Percentiles rank a stretch among this genome's conserved stretches.
These are phyloP conservation scores for Lutjanus argentimaculatus DNA, from an alignment of 2,797 vertebrate genomes.

Conservation along the genomic window DNA sequence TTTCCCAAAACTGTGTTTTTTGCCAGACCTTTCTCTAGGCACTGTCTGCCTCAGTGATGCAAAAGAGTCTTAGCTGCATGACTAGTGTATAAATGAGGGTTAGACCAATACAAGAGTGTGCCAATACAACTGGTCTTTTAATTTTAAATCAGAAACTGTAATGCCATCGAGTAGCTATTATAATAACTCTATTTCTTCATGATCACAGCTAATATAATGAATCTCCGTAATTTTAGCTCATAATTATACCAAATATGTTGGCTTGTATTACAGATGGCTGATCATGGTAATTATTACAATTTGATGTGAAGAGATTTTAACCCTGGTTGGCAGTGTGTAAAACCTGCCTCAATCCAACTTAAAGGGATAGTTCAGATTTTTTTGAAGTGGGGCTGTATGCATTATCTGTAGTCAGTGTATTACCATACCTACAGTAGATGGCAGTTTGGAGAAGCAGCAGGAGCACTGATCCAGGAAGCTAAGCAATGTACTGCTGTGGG, in stretches of 20 bases:
- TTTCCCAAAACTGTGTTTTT: constrained; percentile 27
- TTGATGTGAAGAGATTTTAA: neutral
- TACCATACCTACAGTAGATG: no score
- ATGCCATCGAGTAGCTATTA: neutral
- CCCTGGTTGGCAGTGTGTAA: neutral
- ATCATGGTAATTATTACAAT: constrained; percentile 1
- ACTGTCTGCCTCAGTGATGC: constrained; percentile 33
- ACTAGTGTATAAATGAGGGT: constrained; percentile 29
- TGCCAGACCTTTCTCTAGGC: constrained; percentile 38
- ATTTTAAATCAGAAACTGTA: neutral
- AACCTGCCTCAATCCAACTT: neutral
- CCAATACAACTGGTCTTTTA: neutral
- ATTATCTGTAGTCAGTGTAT: no score
- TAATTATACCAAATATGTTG: neutral
- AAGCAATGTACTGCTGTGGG: no score
- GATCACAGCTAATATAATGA: constrained; percentile 1
- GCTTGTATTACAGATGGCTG: neutral
- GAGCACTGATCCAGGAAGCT: no score
- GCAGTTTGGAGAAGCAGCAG: no score
- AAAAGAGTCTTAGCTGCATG: constrained; percentile 32
- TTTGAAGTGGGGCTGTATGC: no score
- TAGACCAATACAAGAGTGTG: neutral
- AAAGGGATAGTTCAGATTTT: no score
- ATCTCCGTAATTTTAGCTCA: neutral
- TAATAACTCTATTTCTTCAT: neutral